Base-by-base conservation (phyloP, 2,113 vertebrate species). In the Datnioides undecimradiatus region DNA sequence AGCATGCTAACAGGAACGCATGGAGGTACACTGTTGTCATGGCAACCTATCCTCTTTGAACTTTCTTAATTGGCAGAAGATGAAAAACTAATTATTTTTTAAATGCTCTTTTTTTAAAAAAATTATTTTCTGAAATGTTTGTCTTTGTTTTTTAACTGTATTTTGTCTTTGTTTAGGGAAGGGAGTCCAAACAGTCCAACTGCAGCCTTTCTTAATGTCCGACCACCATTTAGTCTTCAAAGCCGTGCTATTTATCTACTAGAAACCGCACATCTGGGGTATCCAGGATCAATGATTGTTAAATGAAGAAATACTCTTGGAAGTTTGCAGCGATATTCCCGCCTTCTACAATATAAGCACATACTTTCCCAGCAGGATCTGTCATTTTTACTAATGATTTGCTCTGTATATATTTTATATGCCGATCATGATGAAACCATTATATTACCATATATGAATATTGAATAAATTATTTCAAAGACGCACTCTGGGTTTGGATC, bases 351-450 rank as follows among this genome's bases (percentile, higher is more conserved):
- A 69, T 75, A 82, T 43, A 92, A 90, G 90, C 90, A 93, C 90
- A 92, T 79, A 71, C 70, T 87, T 83, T 84, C 68, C 84, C 59
- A 87, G 80, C 90, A 79, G 70, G 79, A 73, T 81, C 77, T 82
- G 83, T 86, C 69, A 73, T 92, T 94, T 92, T 82, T 90, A 90
- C 80, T 29, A 65, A 88, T 90, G 60, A 83, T 80, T 83, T 90
- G 85, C 87, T 92, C 38, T 94, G 93, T 94, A 92, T 51, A 95
- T 94, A 94, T 95, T 95, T 95, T 94, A 91, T 95, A 95, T 90
- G 85, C 83, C 74, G 33, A 90, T 90, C 72, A 90, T 87, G 58
- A 90, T 85, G 64, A 80, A 87, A 74, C 69, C 54, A 74, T 82
- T 89, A 86, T 93, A 87, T 89, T 88, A 80, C 41, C 88, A 83